phyloP scores from a whole-genome alignment of 1,140 invertebrate genomes.

The Trissolcus basalis region DNA sequence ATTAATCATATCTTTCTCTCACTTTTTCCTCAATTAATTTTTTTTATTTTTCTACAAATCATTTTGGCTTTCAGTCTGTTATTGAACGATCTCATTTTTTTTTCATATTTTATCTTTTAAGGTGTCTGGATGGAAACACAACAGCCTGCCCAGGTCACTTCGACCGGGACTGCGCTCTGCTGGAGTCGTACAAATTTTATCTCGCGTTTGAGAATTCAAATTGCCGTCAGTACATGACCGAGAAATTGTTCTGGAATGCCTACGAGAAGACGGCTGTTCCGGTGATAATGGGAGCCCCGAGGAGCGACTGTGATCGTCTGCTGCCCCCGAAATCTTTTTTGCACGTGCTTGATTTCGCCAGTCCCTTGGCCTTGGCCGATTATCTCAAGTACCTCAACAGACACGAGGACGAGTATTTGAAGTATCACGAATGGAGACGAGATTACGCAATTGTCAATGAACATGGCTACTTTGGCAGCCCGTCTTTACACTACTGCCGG shows the following conservation, averaged over 20 bases:
- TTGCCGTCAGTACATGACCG: slow-evolving; percentile 83
- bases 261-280: slow-evolving; percentile 81
- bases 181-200: slow-evolving; percentile 84
- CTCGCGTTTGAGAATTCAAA: slow-evolving; percentile 85
- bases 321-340: slow-evolving; percentile 83
- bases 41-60: too few relatives aligned
- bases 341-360: slow-evolving; percentile 84
- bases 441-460: slow-evolving; percentile 83
- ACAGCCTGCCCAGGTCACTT: slow-evolving; percentile 79
- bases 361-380: slow-evolving; percentile 79
- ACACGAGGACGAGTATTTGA: slow-evolving; percentile 77
- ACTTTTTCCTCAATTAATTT: too few relatives aligned
- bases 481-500: slow-evolving; percentile 86
- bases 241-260: slow-evolving; percentile 83
- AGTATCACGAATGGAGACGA: slow-evolving; percentile 83
- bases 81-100: too few relatives aligned
- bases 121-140: slow-evolving; percentile 63
- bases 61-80: too few relatives aligned
- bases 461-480: slow-evolving; percentile 82
- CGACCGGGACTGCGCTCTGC: slow-evolving; percentile 75
- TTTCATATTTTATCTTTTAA: slow-evolving; percentile 17
- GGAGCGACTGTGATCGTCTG: slow-evolving; percentile 74
- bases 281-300: slow-evolving; percentile 81
- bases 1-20: too few relatives aligned
- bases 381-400: slow-evolving; percentile 79